A percentile compares a stretch with the other conserved stretches of the same genome.
Evolutionary conservation across 2,797 vertebrate genomes (phyloP).

Genomic region (Chloroceryle amazona): DNA sequence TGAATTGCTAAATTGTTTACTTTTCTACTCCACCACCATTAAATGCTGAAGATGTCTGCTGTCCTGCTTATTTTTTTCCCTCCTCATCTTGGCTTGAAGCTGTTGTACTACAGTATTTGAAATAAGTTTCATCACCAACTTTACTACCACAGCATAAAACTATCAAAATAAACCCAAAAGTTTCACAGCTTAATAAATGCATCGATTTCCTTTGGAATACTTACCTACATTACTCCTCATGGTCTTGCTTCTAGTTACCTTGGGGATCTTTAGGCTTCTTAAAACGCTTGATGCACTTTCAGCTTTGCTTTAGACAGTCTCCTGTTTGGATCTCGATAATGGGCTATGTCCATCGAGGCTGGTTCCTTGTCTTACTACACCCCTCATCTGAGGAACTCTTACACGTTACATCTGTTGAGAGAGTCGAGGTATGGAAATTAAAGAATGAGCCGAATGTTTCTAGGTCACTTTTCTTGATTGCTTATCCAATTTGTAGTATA

Average conservation of each 20-base stretch:
- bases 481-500: rapidly evolving
- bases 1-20: constrained; percentile 1
- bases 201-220: background rate
- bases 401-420: constrained; percentile 27
- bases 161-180: background rate
- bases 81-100: background rate
- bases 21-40: background rate
- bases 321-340: background rate
- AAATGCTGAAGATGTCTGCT: background rate
- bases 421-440: background rate
- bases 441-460: background rate
- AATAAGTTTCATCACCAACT: background rate
- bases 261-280: background rate
- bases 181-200: background rate
- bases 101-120: background rate
- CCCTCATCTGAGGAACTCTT: constrained; percentile 38
- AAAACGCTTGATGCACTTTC: background rate
- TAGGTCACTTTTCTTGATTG: background rate
- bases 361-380: constrained; percentile 3
- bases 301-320: constrained; percentile 34
- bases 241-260: constrained; percentile 38
- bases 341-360: constrained; percentile 36
- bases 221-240: constrained; percentile 64
- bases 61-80: background rate
- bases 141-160: background rate